Base-by-base conservation (phyloP, 2,888 invertebrate species). In the Cataglyphis cursor region DNA sequence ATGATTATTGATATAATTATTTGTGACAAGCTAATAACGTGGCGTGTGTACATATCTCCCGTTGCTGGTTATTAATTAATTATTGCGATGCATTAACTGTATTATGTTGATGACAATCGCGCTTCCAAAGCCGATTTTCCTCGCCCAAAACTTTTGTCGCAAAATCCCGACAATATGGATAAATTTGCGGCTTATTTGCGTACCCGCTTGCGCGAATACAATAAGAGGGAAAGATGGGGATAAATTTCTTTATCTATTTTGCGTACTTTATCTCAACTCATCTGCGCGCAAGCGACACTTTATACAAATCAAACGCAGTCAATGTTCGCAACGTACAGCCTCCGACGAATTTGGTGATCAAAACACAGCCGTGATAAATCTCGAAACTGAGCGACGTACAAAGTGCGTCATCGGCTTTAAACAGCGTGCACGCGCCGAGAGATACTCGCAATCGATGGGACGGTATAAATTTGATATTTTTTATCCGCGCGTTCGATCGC, bases 381-480 rank as follows among this genome's bases (percentile, higher is more conserved):
- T 65, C 62, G 41, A 48, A 80, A 57, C 54, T n/a, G 48, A 68
- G 70, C 62, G 57, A 70, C 41, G 74, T 31, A 75, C 82, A 68
- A 83, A 87, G 73, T 75, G 85, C 85, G 84, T 87, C 85, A 85
- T 89, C 89, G 85, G 85, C 85, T 88, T 89, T 82, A 81, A 85
- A 88, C 35, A 86, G 74, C 78, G 64, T 64, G 80, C 70, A 28
- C 51, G 76, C 51, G 4, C 8, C 41, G 73, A 61, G 73, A 70
- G 41, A 86, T 66, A 62, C 28, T 65, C 73, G 44, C 81, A 68
- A 21, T 21, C 35, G 48, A 38, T 66, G 65, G 59, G 48, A 65
- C 38, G 81, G 38, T 44, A 51, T 81, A 38, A 66, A 59, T 81
- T 68, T 68, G 35, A 68, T 61, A 38, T 78, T 59, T 76, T 61